Evolutionary conservation across 2,888 invertebrate species (phyloP).

Genomic region (Acanthosoma haemorrhoidale): DNA sequence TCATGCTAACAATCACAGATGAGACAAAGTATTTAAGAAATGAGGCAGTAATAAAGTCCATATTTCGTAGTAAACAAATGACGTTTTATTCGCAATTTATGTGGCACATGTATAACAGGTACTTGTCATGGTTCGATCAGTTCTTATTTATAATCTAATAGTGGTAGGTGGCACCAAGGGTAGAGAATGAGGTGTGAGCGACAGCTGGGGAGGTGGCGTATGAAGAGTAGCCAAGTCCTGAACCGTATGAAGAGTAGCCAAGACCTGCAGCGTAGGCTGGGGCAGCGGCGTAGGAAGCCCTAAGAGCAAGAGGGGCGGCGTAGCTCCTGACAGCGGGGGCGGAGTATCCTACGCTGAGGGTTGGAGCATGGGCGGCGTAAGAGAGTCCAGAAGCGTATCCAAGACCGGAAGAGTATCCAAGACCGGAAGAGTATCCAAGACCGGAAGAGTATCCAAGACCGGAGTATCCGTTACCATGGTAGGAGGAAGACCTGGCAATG

Average conservation of each 20-base stretch:
- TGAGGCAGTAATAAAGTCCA: neutral
- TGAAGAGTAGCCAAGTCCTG: constrained; percentile 42
- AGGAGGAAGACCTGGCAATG: constrained; percentile 32
- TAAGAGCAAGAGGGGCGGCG: constrained; percentile 44
- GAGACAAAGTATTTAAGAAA: neutral
- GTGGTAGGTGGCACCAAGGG: constrained; percentile 29
- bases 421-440: constrained; percentile 39
- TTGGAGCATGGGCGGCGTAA: constrained; percentile 31
- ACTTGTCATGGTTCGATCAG: constrained; percentile 24
- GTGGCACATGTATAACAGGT: constrained; percentile 25
- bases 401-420: constrained; percentile 44
- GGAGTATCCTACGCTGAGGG: constrained; percentile 31
- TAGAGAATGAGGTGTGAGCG: constrained; percentile 31
- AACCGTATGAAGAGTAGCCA: constrained; percentile 44
- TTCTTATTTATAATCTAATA: constrained; percentile 26
- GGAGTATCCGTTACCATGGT: constrained; percentile 31
- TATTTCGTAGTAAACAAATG: neutral
- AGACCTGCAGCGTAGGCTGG: constrained; percentile 31
- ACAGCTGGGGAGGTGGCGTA: constrained; percentile 43
- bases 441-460: constrained; percentile 39
- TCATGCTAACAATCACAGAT: neutral
- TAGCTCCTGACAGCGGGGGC: constrained; percentile 32
- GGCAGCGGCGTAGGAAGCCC: constrained; percentile 17
- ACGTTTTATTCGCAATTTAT: neutral
- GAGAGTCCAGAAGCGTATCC: constrained; percentile 32